A percentile compares a stretch with the other conserved stretches of the same genome.
These are phyloP conservation scores for Helicoverpa armigera DNA, from an alignment of 1,140 invertebrate genomes.

Conservation along the genomic window DNA sequence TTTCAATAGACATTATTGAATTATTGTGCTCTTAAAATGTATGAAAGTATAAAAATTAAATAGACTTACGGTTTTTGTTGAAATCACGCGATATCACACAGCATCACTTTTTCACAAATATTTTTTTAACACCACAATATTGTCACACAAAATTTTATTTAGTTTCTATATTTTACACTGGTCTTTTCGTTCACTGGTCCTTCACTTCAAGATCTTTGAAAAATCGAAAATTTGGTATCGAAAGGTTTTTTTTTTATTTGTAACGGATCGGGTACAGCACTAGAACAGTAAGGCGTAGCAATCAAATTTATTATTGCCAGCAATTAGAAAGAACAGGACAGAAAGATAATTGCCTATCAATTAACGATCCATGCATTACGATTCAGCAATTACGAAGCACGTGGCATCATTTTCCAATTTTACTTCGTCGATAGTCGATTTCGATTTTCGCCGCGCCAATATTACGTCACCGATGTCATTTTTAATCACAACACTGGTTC, in stretches of 20 bases:
- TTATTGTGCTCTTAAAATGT: not conserved
- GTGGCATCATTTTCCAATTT: slow-evolving; percentile 75
- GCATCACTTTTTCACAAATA: slow-evolving; percentile 78
- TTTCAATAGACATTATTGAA: not conserved
- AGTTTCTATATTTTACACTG: slow-evolving; percentile 57
- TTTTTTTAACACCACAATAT: slow-evolving; percentile 59
- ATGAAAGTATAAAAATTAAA: slow-evolving; percentile 7
- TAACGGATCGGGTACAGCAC: slow-evolving; percentile 33
- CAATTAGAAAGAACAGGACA: slow-evolving; percentile 71
- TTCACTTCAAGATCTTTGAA: slow-evolving; percentile 28
- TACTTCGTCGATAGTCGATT: slow-evolving; percentile 48
- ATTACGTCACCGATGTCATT: slow-evolving; percentile 83
- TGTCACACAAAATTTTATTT: slow-evolving; percentile 66
- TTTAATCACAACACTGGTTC: slow-evolving; percentile 57
- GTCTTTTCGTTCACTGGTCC: slow-evolving; percentile 51
- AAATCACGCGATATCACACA: slow-evolving; percentile 65
- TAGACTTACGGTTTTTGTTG: slow-evolving; percentile 70
- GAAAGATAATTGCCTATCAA: slow-evolving; percentile 71
- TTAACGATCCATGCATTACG: slow-evolving; percentile 71
- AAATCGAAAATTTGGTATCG: slow-evolving; percentile 41
- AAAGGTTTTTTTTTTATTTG: slow-evolving; percentile 39
- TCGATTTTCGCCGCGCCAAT: slow-evolving; percentile 52
- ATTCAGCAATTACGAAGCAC: slow-evolving; percentile 73
- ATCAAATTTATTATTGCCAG: slow-evolving; percentile 60
- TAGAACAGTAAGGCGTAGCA: slow-evolving; percentile 51